These are phyloP conservation scores for Noturus placidus DNA, from an alignment of 2,113 vertebrate species.

Conservation along the genomic window DNA sequence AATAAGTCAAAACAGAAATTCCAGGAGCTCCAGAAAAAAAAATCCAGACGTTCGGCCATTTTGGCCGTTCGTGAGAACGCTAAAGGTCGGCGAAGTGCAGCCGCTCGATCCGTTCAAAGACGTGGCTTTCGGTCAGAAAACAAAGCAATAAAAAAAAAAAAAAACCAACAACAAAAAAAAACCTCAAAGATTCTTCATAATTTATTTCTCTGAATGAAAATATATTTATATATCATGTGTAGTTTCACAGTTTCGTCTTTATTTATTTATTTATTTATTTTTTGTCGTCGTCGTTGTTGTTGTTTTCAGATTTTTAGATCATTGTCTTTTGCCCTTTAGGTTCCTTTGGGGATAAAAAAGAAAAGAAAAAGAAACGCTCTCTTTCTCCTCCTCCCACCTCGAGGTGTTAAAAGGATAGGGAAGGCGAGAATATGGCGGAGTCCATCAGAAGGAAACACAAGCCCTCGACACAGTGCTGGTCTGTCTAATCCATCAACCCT, in stretches of 20 bases:
- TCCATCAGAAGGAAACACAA: slow-evolving; percentile 49
- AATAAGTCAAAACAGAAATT: slow-evolving; percentile 53
- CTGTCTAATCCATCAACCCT: slow-evolving; percentile 42
- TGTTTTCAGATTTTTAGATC: slow-evolving; percentile 45
- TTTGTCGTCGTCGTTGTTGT: neutral
- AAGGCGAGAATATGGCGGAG: slow-evolving; percentile 59
- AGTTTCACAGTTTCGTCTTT: slow-evolving; percentile 60
- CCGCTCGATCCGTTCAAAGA: slow-evolving; percentile 62
- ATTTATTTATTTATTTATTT: neutral
- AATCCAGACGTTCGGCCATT: slow-evolving; percentile 31
- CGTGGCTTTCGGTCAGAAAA: slow-evolving; percentile 65
- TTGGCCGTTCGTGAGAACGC: slow-evolving; percentile 47
- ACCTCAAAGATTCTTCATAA: slow-evolving; percentile 75
- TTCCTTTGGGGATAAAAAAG: slow-evolving; percentile 23
- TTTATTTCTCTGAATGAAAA: slow-evolving; percentile 82
- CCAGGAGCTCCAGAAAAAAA: slow-evolving; percentile 41
- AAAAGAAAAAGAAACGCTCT: slow-evolving; percentile 3
- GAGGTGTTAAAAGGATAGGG: slow-evolving; percentile 52
- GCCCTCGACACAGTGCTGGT: slow-evolving; percentile 52
- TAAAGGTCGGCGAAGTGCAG: slow-evolving; percentile 57
- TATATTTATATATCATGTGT: slow-evolving; percentile 79
- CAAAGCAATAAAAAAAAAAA: neutral
- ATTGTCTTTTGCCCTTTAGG: slow-evolving; percentile 54
- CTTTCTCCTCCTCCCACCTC: slow-evolving; percentile 52
- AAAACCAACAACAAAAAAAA: neutral